Evolutionary conservation across 92 coral and sea anemone genomes (phyloP).

Genomic region (Muricea muricata): DNA sequence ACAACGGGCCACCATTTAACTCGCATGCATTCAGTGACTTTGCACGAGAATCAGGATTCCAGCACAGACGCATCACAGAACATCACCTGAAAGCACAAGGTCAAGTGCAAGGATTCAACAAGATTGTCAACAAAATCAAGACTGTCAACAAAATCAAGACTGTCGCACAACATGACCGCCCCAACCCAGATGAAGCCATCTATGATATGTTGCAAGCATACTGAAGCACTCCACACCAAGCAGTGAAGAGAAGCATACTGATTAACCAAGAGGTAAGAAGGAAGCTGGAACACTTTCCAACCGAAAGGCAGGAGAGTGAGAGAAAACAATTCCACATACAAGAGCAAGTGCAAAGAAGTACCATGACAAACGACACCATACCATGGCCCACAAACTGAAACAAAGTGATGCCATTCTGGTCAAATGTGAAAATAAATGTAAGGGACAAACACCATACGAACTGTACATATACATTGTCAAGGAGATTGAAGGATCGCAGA

Average conservation of each 20-base stretch:
- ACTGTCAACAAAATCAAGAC: slow-evolving; percentile 41
- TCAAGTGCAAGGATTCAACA: slow-evolving; percentile 59
- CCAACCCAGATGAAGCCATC: slow-evolving; percentile 42
- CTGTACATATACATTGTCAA: slow-evolving; percentile 38
- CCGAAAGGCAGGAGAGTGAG: slow-evolving; percentile 47
- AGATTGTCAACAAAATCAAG: no score
- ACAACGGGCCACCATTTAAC: slow-evolving; percentile 65
- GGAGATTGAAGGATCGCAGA: slow-evolving; percentile 20
- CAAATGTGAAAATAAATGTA: slow-evolving; percentile 46
- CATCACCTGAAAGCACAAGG: slow-evolving; percentile 64
- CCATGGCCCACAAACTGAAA: slow-evolving; percentile 32
- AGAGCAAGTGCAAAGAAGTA: slow-evolving; percentile 40
- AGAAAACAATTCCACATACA: slow-evolving; percentile 45
- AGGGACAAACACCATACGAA: slow-evolving; percentile 53
- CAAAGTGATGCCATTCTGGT: slow-evolving; percentile 52
- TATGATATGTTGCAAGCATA: slow-evolving; percentile 68
- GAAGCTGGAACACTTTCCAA: slow-evolving; percentile 52
- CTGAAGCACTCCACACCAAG: slow-evolving; percentile 64
- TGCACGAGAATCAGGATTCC: slow-evolving; percentile 50
- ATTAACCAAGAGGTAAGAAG: slow-evolving; percentile 56
- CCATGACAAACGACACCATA: slow-evolving; percentile 50
- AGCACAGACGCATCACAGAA: slow-evolving; percentile 41
- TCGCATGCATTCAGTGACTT: slow-evolving; percentile 49
- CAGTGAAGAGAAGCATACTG: slow-evolving; percentile 49
- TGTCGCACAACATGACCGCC: slow-evolving; percentile 41